phyloP scores from a whole-genome alignment of 2,888 invertebrate species.

The Nomada goodeniana region DNA sequence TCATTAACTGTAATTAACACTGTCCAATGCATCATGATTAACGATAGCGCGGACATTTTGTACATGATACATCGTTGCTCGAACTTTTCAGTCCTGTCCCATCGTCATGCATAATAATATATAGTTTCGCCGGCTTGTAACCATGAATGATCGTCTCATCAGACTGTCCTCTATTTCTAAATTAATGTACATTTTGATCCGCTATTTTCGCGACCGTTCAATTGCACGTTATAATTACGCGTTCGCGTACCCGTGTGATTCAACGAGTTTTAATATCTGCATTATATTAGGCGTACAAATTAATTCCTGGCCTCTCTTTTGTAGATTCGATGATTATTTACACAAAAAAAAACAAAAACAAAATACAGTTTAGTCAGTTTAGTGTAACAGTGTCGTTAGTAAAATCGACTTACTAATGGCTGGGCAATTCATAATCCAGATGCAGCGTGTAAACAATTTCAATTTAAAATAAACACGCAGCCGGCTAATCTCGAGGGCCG shows the following conservation, averaged over 20 bases:
- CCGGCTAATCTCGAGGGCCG: no score
- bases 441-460: no score
- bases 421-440: no score
- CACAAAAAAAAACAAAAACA: no score
- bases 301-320: no score
- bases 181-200: slow-evolving; percentile 17
- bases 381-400: no score
- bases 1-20: slow-evolving; percentile 57
- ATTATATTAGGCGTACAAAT: no score
- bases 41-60: slow-evolving; percentile 56
- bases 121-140: slow-evolving; percentile 54
- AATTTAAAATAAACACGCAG: no score
- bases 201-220: slow-evolving; percentile 24
- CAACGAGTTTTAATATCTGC: no score
- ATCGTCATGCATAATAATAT: slow-evolving; percentile 50
- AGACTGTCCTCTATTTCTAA: slow-evolving; percentile 8
- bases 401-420: no score
- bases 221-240: slow-evolving; percentile 32
- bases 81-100: slow-evolving; percentile 62
- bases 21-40: slow-evolving; percentile 69
- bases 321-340: no score
- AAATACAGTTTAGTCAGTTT: no score
- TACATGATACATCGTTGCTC: slow-evolving; percentile 65
- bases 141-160: slow-evolving; percentile 66
- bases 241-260: slow-evolving; percentile 3